Base-by-base conservation (phyloP, 2,797 vertebrate genomes). In the Gymnopithys bicolor region DNA sequence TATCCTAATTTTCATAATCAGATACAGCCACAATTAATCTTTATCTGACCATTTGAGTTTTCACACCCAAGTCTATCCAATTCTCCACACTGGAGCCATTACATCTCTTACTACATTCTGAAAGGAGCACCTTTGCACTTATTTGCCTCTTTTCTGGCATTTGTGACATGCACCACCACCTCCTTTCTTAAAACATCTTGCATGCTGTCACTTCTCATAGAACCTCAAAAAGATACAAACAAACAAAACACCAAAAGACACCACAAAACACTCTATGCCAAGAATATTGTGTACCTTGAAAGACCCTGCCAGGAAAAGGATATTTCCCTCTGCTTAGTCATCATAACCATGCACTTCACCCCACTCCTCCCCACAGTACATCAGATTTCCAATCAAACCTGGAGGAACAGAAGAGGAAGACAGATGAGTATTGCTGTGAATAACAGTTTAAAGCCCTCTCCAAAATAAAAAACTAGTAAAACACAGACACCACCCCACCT, bases 321-420 rank as follows among this genome's bases (percentile, higher is more conserved):
- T 68, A 85, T 69, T 92, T 66, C 73, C 84, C 75, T 82, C 69
- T 84, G 75, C 60, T 64, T 92, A 82, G 59, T 19, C 32, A 17
- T 87, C 94, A 96, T 75, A 93, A 93, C 55, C 30, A 87, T 12
- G 78, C 23, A 48, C 53, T 93, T 82, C 81, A 78, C 39, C 32
- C 67, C 49, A 19, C 5, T 95, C 78, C 86, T 52, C 13, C 77
- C 82, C 66, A 88, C 70, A 93, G 82, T 30, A 81, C 55, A 24
- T 37, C 30, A 69, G 53, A 75, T 18, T 56, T 93, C 41, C 91
- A 92, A 95, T 93, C 91, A 92, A 95, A 95, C 59, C 84, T 77
- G 32, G 39, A 81, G 11, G 17, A 94, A 64, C 8, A 82, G 12
- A 73, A 62, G 18, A 78, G 37, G 81, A 74, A 86, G 51, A 71